Evolutionary conservation across 2,888 invertebrate genomes (phyloP).

Genomic region (Malacosoma neustria): DNA sequence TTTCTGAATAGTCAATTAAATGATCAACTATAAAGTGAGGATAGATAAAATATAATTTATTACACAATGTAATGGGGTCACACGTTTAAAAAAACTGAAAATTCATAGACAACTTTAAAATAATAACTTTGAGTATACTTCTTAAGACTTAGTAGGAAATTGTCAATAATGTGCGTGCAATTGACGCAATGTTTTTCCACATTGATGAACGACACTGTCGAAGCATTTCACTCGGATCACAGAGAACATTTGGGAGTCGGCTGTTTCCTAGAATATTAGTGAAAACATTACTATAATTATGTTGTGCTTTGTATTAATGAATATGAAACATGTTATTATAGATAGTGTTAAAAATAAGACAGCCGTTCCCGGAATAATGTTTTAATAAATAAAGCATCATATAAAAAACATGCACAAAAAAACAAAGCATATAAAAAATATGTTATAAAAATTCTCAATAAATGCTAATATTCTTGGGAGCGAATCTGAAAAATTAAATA

Average conservation of each 20-base stretch:
- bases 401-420: conserved; percentile 16
- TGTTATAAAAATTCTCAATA: conserved; percentile 28
- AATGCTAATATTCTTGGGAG: conserved; percentile 69
- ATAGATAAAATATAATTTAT: too few relatives aligned
- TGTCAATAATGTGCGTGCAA: conserved; percentile 7
- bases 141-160: background rate
- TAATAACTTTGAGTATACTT: too few relatives aligned
- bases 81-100: too few relatives aligned
- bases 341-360: conserved; percentile 17
- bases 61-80: too few relatives aligned
- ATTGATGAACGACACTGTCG: conserved; percentile 31
- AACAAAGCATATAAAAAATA: conserved; percentile 16
- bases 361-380: conserved; percentile 19
- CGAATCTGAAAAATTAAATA: conserved; percentile 58
- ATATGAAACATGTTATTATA: conserved; percentile 6
- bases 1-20: too few relatives aligned
- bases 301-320: conserved; percentile 6
- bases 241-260: conserved; percentile 62
- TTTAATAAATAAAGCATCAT: conserved; percentile 5
- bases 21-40: too few relatives aligned
- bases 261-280: conserved; percentile 64
- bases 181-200: conserved; percentile 13
- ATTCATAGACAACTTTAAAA: too few relatives aligned
- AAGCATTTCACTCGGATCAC: conserved; percentile 51
- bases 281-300: conserved; percentile 21